phyloP scores from a whole-genome alignment of 1,140 invertebrate genomes.

The Drosophila chauvacae region DNA sequence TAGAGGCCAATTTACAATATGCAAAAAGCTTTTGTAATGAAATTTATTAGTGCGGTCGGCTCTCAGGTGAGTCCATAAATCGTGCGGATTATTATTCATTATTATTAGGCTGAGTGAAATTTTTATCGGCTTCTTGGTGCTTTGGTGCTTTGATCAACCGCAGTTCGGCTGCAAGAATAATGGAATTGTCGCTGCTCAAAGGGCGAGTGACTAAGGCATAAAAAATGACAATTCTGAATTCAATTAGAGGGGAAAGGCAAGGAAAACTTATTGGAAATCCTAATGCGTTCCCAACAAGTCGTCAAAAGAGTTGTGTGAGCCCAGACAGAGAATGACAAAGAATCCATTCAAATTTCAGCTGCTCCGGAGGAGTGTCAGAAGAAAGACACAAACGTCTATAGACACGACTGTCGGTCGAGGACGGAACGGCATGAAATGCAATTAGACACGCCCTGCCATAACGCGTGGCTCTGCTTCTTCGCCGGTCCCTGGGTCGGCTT shows the following conservation, averaged over 20 bases:
- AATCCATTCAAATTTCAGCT: constrained; percentile 60
- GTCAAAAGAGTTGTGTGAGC: constrained; percentile 60
- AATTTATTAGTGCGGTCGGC: constrained; percentile 38
- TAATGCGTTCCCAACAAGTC: constrained; percentile 63
- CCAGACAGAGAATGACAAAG: constrained; percentile 22
- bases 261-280: constrained; percentile 43
- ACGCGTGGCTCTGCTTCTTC: neutral
- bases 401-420: constrained; percentile 47
- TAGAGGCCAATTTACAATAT: constrained; percentile 65
- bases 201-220: constrained; percentile 38
- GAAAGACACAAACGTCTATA: constrained; percentile 38
- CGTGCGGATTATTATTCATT: constrained; percentile 48
- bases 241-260: constrained; percentile 9
- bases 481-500: neutral
- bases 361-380: constrained; percentile 28
- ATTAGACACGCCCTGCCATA: constrained; percentile 59
- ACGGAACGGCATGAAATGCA: constrained; percentile 46
- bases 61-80: constrained; percentile 55
- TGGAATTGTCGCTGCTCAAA: constrained; percentile 5
- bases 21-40: constrained; percentile 46
- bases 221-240: constrained; percentile 18
- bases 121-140: constrained; percentile 13
- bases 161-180: constrained; percentile 11
- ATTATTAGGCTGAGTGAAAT: constrained; percentile 19
- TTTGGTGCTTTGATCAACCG: constrained; percentile 14